phyloP scores from a whole-genome alignment of 2,888 invertebrate species.

The Apodemia mormo region DNA sequence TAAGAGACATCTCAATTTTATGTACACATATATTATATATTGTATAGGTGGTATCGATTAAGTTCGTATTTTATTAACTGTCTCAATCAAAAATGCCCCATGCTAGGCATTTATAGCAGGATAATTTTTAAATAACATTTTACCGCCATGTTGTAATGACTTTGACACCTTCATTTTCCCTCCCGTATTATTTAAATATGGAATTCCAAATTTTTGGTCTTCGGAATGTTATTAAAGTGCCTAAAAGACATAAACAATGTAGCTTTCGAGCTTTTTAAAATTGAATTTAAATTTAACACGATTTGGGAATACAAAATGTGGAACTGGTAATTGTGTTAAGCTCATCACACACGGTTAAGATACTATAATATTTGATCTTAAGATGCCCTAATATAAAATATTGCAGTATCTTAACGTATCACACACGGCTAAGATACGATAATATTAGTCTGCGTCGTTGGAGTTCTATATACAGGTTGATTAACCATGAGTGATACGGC shows the following conservation, averaged over 20 bases:
- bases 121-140: constrained; percentile 5
- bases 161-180: constrained; percentile 6
- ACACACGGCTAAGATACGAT: too few relatives aligned
- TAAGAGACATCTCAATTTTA: too few relatives aligned
- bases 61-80: too few relatives aligned
- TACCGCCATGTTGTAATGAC: constrained; percentile 1
- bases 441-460: too few relatives aligned
- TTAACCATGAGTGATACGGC: too few relatives aligned
- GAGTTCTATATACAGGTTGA: too few relatives aligned
- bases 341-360: too few relatives aligned
- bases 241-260: not conserved
- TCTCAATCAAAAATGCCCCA: not conserved
- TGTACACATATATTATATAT: too few relatives aligned
- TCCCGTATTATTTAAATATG: constrained; percentile 2
- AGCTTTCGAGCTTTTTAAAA: not conserved
- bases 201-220: not conserved
- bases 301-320: not conserved
- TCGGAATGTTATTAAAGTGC: not conserved
- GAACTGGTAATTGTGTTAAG: not conserved
- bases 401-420: too few relatives aligned
- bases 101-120: not conserved
- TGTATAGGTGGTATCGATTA: too few relatives aligned
- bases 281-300: not conserved
- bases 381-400: too few relatives aligned
- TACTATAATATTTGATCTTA: too few relatives aligned